phyloP scores from a whole-genome alignment of 2,113 vertebrate species.

The Elgaria multicarinata region DNA sequence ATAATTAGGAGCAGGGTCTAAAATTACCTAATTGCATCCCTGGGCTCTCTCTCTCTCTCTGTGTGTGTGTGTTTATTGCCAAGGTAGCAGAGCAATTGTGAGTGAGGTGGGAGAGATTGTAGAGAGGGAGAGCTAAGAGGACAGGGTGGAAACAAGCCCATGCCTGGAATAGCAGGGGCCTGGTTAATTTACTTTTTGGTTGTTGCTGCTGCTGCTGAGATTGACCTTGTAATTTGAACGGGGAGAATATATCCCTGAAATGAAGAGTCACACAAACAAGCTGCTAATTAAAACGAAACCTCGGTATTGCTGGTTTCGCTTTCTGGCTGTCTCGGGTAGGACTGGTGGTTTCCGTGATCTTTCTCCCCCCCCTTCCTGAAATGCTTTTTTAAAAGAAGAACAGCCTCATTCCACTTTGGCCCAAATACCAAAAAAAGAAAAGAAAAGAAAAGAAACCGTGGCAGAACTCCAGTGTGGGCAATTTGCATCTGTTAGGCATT shows the following conservation, averaged over 20 bases:
- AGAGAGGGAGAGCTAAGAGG: neutral
- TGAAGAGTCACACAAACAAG: neutral
- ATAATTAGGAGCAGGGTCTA: neutral
- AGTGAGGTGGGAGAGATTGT: neutral
- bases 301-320: neutral
- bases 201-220: too few species aligned
- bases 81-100: neutral
- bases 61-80: neutral
- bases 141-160: neutral
- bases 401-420: neutral
- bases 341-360: neutral
- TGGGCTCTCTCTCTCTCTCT: too few species aligned
- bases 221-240: conserved; percentile 7
- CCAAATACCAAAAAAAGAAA: neutral
- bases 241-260: neutral
- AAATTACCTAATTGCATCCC: neutral
- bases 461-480: neutral
- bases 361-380: neutral
- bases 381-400: neutral
- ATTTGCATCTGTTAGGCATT: neutral
- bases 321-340: neutral
- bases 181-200: neutral
- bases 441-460: neutral
- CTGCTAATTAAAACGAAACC: neutral
- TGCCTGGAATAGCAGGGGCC: neutral